A percentile compares a stretch with the other conserved stretches of the same genome.
Evolutionary conservation across 2,113 vertebrate genomes (phyloP).

Genomic region (Clarias magur): DNA sequence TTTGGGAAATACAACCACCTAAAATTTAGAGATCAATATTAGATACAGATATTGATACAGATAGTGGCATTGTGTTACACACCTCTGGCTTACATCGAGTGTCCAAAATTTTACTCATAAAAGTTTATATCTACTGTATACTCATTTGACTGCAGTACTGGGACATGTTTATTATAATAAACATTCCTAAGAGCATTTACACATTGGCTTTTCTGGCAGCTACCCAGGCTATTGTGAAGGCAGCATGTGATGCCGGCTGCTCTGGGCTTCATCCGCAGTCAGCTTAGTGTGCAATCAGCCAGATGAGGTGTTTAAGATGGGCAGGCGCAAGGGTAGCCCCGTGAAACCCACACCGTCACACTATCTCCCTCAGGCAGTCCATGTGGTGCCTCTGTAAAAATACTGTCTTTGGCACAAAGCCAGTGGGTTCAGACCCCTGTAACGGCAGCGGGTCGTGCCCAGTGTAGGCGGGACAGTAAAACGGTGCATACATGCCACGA

Average conservation of each 20-base stretch:
- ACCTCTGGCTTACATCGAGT: not conserved
- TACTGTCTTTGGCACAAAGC: conserved; percentile 57
- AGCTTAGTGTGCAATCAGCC: conserved; percentile 51
- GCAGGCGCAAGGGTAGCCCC: conserved; percentile 35
- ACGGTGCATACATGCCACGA: conserved; percentile 45
- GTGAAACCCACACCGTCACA: conserved; percentile 49
- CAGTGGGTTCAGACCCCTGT: conserved; percentile 43
- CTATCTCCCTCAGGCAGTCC: conserved; percentile 44
- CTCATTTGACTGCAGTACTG: conserved; percentile 16
- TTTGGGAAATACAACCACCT: not conserved
- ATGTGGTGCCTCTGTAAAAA: conserved; percentile 51
- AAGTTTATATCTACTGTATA: not conserved
- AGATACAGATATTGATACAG: not conserved
- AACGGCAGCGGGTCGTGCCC: conserved; percentile 48
- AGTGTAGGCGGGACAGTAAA: conserved; percentile 40
- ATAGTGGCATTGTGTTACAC: not conserved
- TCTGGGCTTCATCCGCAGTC: conserved; percentile 39
- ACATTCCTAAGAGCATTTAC: conserved; percentile 47
- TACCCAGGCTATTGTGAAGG: conserved; percentile 54
- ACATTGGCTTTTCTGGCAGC: conserved; percentile 52
- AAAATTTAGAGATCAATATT: not conserved
- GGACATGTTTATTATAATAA: conserved; percentile 21
- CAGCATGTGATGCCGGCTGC: conserved; percentile 48
- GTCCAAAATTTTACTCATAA: not conserved
- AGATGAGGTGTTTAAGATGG: conserved; percentile 51